Evolutionary conservation across 2,113 vertebrate genomes (phyloP).

Genomic region (Aptenodytes forsteri): DNA sequence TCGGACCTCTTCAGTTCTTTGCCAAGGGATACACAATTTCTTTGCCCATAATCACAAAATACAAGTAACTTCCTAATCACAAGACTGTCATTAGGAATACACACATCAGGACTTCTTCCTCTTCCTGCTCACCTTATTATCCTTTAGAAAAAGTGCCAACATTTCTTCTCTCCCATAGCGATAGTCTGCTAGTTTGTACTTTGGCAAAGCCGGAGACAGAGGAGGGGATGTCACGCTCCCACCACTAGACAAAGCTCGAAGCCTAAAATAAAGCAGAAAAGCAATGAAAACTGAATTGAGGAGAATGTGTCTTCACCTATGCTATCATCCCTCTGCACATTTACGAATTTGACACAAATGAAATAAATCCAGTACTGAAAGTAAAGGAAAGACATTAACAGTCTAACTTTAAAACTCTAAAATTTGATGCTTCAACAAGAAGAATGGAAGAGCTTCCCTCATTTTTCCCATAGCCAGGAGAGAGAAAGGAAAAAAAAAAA

Average conservation of each 20-base stretch:
- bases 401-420: neutral
- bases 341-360: neutral
- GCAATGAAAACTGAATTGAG: neutral
- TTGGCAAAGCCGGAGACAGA: conserved; percentile 96
- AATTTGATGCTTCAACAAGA: neutral
- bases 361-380: neutral
- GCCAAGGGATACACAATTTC: neutral
- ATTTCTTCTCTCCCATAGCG: conserved; percentile 99
- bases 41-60: neutral
- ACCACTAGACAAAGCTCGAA: conserved; percentile 94
- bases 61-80: neutral
- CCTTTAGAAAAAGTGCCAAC: conserved; percentile 99
- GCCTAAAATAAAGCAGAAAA: conserved; percentile 75
- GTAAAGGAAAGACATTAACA: neutral
- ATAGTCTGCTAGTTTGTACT: conserved; percentile 99
- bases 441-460: neutral
- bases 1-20: neutral
- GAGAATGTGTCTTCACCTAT: neutral
- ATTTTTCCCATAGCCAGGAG: neutral
- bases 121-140: conserved; percentile 87
- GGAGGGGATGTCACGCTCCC: conserved; percentile 92
- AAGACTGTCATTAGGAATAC: neutral
- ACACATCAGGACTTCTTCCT: neutral
- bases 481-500: neutral
- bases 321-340: neutral